Evolutionary conservation across 2,888 invertebrate species (phyloP).

Genomic region (Eumerus sabulonum): DNA sequence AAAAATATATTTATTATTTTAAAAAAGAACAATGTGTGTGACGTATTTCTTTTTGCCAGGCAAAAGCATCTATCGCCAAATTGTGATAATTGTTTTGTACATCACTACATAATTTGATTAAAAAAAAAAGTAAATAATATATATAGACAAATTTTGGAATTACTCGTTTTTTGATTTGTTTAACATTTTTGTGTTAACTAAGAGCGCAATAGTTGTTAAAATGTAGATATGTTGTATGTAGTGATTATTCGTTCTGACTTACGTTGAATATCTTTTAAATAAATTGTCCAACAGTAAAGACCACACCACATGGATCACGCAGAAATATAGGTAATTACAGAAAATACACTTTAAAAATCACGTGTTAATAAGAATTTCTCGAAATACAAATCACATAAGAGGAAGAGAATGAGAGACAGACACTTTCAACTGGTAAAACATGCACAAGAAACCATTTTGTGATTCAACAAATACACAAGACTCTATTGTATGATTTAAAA

Average conservation of each 20-base stretch:
- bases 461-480: constrained; percentile 9
- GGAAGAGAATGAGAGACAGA: constrained; percentile 30
- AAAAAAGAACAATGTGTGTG: too few species aligned
- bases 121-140: too few species aligned
- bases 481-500: too few species aligned
- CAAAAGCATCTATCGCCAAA: constrained; percentile 27
- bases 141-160: too few species aligned
- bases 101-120: not conserved
- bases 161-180: not conserved
- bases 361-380: constrained; percentile 32
- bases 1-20: too few species aligned
- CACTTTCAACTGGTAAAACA: constrained; percentile 35
- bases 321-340: constrained; percentile 59
- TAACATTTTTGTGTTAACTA: constrained; percentile 3
- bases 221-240: constrained; percentile 26
- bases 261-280: constrained; percentile 57
- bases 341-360: constrained; percentile 56
- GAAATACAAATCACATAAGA: constrained; percentile 31
- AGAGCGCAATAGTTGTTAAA: constrained; percentile 28
- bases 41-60: constrained; percentile 4
- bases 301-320: constrained; percentile 47
- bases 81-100: not conserved
- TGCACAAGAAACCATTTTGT: constrained; percentile 29
- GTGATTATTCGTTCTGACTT: constrained; percentile 42
- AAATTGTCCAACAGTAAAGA: constrained; percentile 47